phyloP scores from a whole-genome alignment of 2,888 invertebrate genomes.

The Gastrophysa polygoni region DNA sequence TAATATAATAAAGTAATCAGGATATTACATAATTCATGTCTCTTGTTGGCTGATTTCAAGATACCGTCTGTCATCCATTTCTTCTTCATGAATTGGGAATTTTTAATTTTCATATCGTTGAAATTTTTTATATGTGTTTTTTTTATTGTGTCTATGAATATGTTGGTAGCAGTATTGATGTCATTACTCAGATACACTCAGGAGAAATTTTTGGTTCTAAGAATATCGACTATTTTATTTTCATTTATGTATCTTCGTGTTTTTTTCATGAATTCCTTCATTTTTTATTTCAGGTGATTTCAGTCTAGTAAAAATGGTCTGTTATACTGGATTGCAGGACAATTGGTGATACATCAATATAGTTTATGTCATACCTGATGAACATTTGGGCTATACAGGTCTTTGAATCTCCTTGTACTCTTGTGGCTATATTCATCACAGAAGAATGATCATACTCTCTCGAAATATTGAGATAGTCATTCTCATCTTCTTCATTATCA shows the following conservation, averaged over 20 bases:
- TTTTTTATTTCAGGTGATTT: conserved; percentile 5
- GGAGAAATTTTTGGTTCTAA: conserved; percentile 1
- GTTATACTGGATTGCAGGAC: conserved; percentile 10
- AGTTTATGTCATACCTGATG: not conserved
- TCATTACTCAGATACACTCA: not conserved
- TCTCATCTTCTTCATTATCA: not conserved
- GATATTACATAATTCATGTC: too few relatives aligned
- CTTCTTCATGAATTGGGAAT: too few relatives aligned
- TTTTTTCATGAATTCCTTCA: not conserved
- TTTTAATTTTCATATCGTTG: conserved; percentile 1
- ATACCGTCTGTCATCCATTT: too few relatives aligned
- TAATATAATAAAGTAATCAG: too few relatives aligned
- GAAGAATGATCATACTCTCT: conserved; percentile 3
- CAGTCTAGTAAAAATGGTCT: conserved; percentile 1
- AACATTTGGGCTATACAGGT: conserved; percentile 5
- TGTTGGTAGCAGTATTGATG: conserved; percentile 10
- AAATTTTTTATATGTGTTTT: conserved; percentile 4
- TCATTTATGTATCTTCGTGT: not conserved
- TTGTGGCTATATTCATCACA: not conserved
- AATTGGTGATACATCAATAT: conserved; percentile 4
- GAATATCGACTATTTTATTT: conserved; percentile 1
- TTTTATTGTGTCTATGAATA: conserved; percentile 7
- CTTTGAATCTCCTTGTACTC: conserved; percentile 5
- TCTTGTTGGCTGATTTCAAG: too few relatives aligned
- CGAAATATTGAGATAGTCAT: conserved; percentile 6